Base-by-base conservation (phyloP, 2,113 vertebrate species). In the Psittacus erithacus region DNA sequence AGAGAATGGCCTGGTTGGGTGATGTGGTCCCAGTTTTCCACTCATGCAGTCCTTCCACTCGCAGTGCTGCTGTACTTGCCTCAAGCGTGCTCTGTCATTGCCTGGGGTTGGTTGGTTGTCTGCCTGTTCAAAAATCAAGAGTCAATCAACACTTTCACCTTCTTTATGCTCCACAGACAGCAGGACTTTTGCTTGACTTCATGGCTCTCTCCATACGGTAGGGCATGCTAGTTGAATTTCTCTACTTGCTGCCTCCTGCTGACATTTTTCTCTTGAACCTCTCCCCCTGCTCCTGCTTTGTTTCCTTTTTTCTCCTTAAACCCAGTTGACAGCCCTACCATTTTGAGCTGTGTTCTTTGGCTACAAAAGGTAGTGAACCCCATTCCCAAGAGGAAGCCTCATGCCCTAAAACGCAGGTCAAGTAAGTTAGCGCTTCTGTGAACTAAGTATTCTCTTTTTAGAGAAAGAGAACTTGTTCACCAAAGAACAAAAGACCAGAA, bases 391-490 rank as follows among this genome's bases (percentile, higher is more conserved):
- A 78, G 85, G 73, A 92, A 82, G 71, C 44, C n/a, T 63, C 5
- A 27, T 73, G 39, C 60, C 13, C 55, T 86, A 86, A 86, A 94
- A 74, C 44, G 19, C 50, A 88, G 65, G n/a, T 77, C 4, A 38
- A 73, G 4, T 74, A 90, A 86, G 46, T 82, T 55, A 93, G 65
- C 62, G n/a, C 31, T 91, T 90, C 47, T 65, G 44, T 84, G 84
- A 93, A 82, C 25, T 38, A 69, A 95, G 41, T 62, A 84, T 62
- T 89, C 18, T 65, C 69, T 64, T 91, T 75, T 49, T 6, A 70
- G 38, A 68, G 77, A 88, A 94, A 87, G 89, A 83, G 23, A 93
- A 77, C 28, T 88, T 86, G 62, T 87, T 91, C 90, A 82, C 65
- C n/a, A 41, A 89, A 88, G 80, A 85, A 79, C 20, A 59, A 68